These are phyloP conservation scores for Cephalopachus bancanus DNA, from an alignment of 2,797 vertebrate species.

Conservation along the genomic window DNA sequence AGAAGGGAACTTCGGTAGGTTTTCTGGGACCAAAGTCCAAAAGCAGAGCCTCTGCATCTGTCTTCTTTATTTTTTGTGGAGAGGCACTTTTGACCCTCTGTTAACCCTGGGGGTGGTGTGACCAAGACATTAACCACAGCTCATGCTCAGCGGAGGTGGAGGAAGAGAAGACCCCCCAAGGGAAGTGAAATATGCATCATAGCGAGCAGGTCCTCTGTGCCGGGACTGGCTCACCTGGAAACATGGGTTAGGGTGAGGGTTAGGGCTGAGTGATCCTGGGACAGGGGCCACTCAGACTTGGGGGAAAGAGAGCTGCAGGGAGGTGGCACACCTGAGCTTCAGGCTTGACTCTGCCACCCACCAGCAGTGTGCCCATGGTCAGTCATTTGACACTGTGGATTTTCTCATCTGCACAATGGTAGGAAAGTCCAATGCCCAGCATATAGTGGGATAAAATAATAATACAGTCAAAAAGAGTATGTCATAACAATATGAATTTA, in stretches of 20 bases:
- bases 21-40: not conserved
- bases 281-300: not conserved
- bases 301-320: not conserved
- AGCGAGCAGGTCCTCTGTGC: not conserved
- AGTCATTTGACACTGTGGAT: not conserved
- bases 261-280: not conserved
- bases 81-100: not conserved
- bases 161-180: not conserved
- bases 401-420: conserved; percentile 10
- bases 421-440: not conserved
- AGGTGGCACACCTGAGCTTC: not conserved
- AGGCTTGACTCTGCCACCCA: not conserved
- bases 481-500: not conserved
- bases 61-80: not conserved
- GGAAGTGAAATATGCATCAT: not conserved
- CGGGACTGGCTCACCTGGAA: not conserved
- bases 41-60: not conserved
- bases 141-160: not conserved
- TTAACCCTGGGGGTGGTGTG: not conserved
- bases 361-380: not conserved
- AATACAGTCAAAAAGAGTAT: not conserved
- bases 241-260: not conserved
- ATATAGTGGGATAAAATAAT: not conserved
- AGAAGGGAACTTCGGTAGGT: not conserved
- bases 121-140: not conserved